Percentiles rank a stretch among this genome's conserved stretches.
Evolutionary conservation across 2,113 vertebrate species (phyloP).

Genomic region (Hucho hucho): DNA sequence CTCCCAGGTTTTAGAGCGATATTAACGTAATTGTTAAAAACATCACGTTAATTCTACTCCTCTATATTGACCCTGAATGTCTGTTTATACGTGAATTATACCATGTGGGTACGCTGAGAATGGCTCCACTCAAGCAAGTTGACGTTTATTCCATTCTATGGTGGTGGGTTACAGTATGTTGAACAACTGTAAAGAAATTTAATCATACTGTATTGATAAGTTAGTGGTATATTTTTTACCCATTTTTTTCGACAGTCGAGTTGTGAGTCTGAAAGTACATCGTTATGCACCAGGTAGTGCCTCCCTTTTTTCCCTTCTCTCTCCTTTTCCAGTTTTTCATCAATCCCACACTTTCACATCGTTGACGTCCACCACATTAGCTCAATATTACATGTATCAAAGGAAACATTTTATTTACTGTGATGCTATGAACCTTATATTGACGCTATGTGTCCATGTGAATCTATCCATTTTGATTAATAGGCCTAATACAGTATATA

Average conservation of each 20-base stretch:
- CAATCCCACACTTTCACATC: not conserved
- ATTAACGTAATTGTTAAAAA: conserved; percentile 35
- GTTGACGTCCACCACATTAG: not conserved
- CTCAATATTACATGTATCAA: not conserved
- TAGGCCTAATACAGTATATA: not conserved
- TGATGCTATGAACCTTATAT: not conserved
- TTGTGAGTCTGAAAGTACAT: conserved; percentile 40
- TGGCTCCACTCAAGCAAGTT: not conserved
- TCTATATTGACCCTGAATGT: conserved; percentile 18
- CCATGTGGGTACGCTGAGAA: not conserved
- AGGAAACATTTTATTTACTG: not conserved
- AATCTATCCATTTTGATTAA: not conserved
- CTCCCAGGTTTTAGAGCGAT: conserved; percentile 41
- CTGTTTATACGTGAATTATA: not conserved
- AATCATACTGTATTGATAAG: not conserved
- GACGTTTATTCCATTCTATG: not conserved
- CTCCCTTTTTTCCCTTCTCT: conserved; percentile 56
- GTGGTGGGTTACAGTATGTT: not conserved
- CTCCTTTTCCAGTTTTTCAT: conserved; percentile 9
- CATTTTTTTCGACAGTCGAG: conserved; percentile 41
- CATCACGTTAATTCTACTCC: conserved; percentile 26
- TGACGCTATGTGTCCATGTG: not conserved
- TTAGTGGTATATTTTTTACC: conserved; percentile 33
- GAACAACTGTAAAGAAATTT: not conserved
- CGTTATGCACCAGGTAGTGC: conserved; percentile 59